Conservation (phyloP, 2,888 invertebrate species). For the Lepidochrysops patricia region DNA sequence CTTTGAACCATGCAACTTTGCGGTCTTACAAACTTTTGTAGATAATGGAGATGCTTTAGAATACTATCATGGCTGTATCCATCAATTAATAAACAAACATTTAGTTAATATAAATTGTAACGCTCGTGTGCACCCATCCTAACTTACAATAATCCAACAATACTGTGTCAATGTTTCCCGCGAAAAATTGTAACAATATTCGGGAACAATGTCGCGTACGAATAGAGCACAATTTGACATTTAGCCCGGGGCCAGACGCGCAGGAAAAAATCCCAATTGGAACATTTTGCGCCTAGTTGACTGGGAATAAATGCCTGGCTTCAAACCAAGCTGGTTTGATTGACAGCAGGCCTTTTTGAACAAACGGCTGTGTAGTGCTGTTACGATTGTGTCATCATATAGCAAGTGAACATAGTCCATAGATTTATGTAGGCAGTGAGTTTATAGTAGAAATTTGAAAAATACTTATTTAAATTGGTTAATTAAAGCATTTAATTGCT, state of each 20-base stretch:
- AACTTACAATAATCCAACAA: neutral
- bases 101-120: no score
- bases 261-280: conserved; percentile 25
- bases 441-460: no score
- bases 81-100: no score
- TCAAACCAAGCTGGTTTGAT: conserved; percentile 11
- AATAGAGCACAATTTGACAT: conserved; percentile 10
- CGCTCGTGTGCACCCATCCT: neutral
- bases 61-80: no score
- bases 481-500: no score
- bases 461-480: no score
- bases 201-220: neutral
- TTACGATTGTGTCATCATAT: neutral
- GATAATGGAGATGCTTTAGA: no score
- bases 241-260: conserved; percentile 16
- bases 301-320: conserved; percentile 12
- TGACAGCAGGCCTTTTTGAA: neutral
- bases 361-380: neutral
- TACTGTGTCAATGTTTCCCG: neutral
- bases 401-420: no score
- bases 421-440: no score
- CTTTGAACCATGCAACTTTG: no score
- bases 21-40: no score
- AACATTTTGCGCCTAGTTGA: conserved; percentile 13
- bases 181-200: neutral